A percentile compares a stretch with the other conserved stretches of the same genome.
Evolutionary conservation across 92 coral and sea anemone species (phyloP).

Genomic region (Diadumene lineata): DNA sequence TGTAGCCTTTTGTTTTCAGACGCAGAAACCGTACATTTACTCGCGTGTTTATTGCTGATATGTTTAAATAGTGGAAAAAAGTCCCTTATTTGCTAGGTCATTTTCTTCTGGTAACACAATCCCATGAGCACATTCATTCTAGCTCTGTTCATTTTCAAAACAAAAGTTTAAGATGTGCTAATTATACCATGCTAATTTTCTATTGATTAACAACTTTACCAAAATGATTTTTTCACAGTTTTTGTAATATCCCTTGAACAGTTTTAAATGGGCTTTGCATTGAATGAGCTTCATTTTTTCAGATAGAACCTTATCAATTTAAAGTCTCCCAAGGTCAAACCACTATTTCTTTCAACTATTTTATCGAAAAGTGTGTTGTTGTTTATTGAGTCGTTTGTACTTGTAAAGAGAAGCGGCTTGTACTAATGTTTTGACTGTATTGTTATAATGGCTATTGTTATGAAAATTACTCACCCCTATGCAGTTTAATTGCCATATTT

Average conservation of each 20-base stretch:
- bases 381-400: not conserved
- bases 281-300: too few species aligned
- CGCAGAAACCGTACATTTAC: not conserved
- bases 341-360: not conserved
- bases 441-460: not conserved
- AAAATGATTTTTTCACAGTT: not conserved
- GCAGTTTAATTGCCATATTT: not conserved
- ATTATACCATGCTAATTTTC: not conserved
- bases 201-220: not conserved
- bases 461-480: not conserved
- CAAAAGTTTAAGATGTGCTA: not conserved
- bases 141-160: too few species aligned
- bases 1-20: not conserved
- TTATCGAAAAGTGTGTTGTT: not conserved
- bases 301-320: too few species aligned
- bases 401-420: not conserved
- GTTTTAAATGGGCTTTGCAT: too few species aligned
- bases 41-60: not conserved
- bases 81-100: too few species aligned
- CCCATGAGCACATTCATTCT: not conserved
- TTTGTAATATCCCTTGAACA: not conserved
- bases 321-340: not conserved
- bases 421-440: not conserved
- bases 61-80: not conserved
- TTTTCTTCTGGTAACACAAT: not conserved